phyloP scores from a whole-genome alignment of 2,113 vertebrate genomes.

The Gnathonemus echidnorhynchus region DNA sequence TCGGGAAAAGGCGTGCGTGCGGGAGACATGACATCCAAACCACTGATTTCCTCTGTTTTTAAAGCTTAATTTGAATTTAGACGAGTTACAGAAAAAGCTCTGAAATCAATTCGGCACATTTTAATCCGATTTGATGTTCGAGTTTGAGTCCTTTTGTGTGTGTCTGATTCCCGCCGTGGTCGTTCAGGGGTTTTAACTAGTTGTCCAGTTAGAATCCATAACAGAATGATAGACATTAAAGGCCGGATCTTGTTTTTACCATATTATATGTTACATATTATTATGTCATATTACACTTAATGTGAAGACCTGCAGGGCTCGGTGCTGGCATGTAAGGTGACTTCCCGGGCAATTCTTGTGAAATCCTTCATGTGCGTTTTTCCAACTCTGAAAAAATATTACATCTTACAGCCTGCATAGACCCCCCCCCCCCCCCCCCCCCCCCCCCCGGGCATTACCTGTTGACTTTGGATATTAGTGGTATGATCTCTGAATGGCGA shows the following conservation, averaged over 20 bases:
- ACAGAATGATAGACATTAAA: neutral
- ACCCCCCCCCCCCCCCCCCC: neutral
- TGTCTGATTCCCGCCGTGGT: neutral
- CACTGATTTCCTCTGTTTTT: neutral
- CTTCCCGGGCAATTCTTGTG: neutral
- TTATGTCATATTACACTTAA: neutral
- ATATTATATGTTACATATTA: neutral
- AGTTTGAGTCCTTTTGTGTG: neutral
- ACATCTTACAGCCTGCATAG: neutral
- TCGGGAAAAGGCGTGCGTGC: neutral
- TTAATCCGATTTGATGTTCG: neutral
- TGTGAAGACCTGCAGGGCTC: neutral
- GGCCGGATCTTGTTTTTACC: neutral
- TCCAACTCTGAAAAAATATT: constrained; percentile 14
- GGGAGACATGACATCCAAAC: neutral
- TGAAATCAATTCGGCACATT: neutral
- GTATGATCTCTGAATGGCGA: constrained; percentile 26
- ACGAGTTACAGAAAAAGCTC: neutral
- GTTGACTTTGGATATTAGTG: constrained; percentile 24
- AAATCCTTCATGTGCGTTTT: constrained; percentile 11
- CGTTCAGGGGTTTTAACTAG: neutral
- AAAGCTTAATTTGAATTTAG: neutral
- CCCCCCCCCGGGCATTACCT: neutral
- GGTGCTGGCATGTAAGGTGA: neutral
- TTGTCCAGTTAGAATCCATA: neutral